Base-by-base conservation (phyloP, 2,797 vertebrate species). In the Micropoecilia bifurca region DNA sequence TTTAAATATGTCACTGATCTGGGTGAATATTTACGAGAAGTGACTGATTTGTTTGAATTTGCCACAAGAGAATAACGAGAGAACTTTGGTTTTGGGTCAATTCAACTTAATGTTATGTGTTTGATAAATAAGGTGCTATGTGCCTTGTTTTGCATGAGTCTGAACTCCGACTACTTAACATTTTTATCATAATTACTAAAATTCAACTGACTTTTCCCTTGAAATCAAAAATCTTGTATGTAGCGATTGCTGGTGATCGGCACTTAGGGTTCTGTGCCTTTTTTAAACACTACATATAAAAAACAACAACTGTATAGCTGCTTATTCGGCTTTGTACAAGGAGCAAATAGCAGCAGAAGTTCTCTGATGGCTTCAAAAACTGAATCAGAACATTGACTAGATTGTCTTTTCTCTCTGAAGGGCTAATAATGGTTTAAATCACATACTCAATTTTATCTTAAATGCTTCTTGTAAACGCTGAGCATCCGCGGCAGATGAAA, bases 371-470 rank as follows among this genome's bases (percentile, higher is more conserved):
- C 57, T 61, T 61, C 28, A 61, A 61, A 53, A 61, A 33, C 28
- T 2, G 22, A 25, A 53, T 53, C 50, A 53, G 22, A 22, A 53
- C 22, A 53, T 9, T 9, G 22, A 53, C 5, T 25, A 25, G 22
- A 53, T 53, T 53, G 28, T 7, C 14, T 61, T 33, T 14, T 33
- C 57, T 61, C 14, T 61, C 28, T 33, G 12, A 61, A 61, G 28
- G 30, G 7, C 33, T 22, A 20, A 66, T 41, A 25, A 41, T 22
- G 3, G 20, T 1, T 69, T 82, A 79, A 89, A 87, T 88, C 80
- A 87, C 87, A 87, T 75, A 63, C 81, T 76, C 63, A 73, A 73
- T 80, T 74, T n/a, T 61, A 82, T 83, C 83, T 75, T 46, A 43
- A 80, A 80, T 5, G 20, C 9, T 6, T n/a, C 85, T 83, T 57